phyloP scores from a whole-genome alignment of 2,113 vertebrate genomes.

The Tragelaphus scriptus region DNA sequence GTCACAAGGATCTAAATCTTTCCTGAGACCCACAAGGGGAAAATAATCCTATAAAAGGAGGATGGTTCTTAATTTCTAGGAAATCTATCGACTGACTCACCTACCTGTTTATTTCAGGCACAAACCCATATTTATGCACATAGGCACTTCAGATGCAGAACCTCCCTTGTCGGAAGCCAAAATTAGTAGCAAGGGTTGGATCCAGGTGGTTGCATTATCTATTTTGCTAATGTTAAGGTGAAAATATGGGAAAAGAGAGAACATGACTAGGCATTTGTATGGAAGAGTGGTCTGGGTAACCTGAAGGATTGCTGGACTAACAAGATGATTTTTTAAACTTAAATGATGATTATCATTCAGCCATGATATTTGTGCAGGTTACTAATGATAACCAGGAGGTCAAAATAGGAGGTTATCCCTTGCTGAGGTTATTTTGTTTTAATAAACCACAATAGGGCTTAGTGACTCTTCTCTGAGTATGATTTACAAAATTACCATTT shows the following conservation, averaged over 20 bases:
- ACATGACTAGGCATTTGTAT: not conserved
- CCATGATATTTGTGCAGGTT: not conserved
- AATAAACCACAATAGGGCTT: not conserved
- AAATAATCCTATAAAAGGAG: not conserved
- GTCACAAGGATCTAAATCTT: not conserved
- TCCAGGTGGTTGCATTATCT: not conserved
- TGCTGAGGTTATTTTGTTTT: not conserved
- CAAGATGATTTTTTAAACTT: not conserved
- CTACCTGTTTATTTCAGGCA: not conserved
- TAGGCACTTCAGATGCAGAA: not conserved
- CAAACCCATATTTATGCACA: not conserved
- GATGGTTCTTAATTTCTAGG: not conserved
- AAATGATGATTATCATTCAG: not conserved
- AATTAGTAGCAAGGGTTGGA: not conserved
- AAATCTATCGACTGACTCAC: not conserved
- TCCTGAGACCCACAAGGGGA: not conserved
- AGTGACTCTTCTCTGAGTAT: not conserved
- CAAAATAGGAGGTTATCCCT: not conserved
- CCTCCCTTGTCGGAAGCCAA: not conserved
- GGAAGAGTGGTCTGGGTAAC: not conserved
- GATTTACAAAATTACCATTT: not conserved
- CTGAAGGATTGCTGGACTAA: not conserved
- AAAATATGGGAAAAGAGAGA: not conserved
- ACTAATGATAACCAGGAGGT: not conserved
- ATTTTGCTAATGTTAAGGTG: not conserved